Conservation (phyloP, 2,888 invertebrate genomes). For the Coenonympha glycerion region DNA sequence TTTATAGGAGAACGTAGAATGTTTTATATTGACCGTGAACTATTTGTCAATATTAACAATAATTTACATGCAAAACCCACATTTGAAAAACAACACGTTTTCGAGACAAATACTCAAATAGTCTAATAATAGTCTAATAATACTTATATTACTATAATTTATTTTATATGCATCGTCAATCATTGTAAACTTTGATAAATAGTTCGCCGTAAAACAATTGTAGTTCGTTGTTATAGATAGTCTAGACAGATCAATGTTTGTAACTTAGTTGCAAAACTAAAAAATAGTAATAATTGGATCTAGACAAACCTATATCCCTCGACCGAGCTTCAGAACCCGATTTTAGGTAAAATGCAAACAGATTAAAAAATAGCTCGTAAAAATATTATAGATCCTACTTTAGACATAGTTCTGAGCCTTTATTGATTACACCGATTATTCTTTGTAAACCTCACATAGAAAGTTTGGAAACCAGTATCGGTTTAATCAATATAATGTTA, state of each 20-base stretch:
- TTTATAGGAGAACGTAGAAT: conserved; percentile 51
- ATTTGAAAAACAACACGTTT: no score
- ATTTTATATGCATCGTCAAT: not conserved
- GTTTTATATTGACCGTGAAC: conserved; percentile 43
- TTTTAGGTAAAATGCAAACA: conserved; percentile 52
- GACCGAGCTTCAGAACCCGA: conserved; percentile 61
- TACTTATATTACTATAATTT: not conserved
- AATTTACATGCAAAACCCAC: no score
- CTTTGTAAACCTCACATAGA: conserved; percentile 10
- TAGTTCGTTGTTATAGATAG: conserved; percentile 46
- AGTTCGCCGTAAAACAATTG: conserved; percentile 21
- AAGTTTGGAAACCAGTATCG: conserved; percentile 22
- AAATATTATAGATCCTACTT: conserved; percentile 32
- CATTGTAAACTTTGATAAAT: not conserved
- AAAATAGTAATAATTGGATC: conserved; percentile 14
- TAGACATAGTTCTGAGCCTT: conserved; percentile 19
- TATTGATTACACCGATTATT: conserved; percentile 16
- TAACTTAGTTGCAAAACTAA: conserved; percentile 43
- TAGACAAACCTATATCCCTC: conserved; percentile 29
- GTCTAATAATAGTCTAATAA: no score
- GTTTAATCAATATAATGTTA: conserved; percentile 24
- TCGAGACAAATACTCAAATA: no score
- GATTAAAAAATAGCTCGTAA: conserved; percentile 36
- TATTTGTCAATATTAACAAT: conserved; percentile 19
- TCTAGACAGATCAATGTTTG: conserved; percentile 55